Evolutionary conservation across 1,140 invertebrate species (phyloP).

Genomic region (Aphelenchoides besseyi): DNA sequence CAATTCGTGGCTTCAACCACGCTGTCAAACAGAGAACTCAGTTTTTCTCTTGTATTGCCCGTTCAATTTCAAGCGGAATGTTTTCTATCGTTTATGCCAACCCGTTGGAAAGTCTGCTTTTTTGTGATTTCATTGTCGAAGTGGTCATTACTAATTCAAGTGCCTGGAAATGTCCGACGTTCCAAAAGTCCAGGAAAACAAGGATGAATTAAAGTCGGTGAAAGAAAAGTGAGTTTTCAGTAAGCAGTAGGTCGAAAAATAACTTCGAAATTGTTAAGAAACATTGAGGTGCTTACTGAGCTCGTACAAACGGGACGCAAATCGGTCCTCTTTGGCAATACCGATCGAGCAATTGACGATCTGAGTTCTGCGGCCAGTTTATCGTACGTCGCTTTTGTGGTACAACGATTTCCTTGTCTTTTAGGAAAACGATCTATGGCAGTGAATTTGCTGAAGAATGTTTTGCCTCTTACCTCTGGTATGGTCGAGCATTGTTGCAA

Average conservation of each 20-base stretch:
- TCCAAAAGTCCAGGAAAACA: too few relatives aligned
- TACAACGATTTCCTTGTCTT: background rate
- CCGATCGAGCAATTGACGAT: conserved; percentile 3
- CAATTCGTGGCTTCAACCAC: too few relatives aligned
- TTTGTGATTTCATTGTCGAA: too few relatives aligned
- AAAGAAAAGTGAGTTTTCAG: too few relatives aligned
- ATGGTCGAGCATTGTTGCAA: background rate
- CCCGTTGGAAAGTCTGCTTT: too few relatives aligned
- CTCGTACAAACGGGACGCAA: background rate
- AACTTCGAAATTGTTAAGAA: conserved; percentile 12
- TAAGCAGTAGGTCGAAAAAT: too few relatives aligned
- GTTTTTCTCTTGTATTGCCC: background rate
- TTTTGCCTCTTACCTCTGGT: background rate
- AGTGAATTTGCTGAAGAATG: background rate
- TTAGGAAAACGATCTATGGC: background rate
- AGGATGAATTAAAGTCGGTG: too few relatives aligned
- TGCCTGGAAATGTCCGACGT: too few relatives aligned
- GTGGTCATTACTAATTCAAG: too few relatives aligned
- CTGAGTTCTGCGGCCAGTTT: too few relatives aligned
- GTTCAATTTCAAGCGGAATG: background rate
- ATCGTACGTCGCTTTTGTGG: background rate
- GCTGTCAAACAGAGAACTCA: background rate
- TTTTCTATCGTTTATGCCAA: too few relatives aligned
- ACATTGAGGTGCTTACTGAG: background rate
- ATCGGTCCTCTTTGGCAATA: background rate